These are phyloP conservation scores for Noctuana brunneofusca DNA, from an alignment of 2,888 invertebrate genomes.

Conservation along the genomic window DNA sequence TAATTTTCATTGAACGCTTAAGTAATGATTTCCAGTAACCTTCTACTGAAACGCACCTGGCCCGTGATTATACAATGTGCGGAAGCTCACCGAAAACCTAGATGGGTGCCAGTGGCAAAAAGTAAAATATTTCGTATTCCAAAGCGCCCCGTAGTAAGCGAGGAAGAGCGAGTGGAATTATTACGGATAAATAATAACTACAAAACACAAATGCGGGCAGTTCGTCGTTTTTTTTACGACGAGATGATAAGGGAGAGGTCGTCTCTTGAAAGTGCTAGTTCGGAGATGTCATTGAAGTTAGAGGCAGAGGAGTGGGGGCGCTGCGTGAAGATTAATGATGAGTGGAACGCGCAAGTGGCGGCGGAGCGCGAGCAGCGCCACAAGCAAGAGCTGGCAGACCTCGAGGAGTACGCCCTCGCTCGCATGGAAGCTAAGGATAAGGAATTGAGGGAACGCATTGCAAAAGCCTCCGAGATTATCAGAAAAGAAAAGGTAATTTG, in stretches of 20 bases:
- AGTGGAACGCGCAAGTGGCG: constrained; percentile 87
- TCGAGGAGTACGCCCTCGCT: constrained; percentile 72
- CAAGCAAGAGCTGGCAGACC: constrained; percentile 69
- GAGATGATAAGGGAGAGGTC: constrained; percentile 79
- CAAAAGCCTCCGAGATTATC: constrained; percentile 79
- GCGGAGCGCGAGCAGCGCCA: constrained; percentile 83
- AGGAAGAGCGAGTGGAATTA: constrained; percentile 86
- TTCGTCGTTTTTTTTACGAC: constrained; percentile 78
- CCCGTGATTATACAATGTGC: constrained; percentile 66
- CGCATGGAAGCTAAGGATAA: constrained; percentile 66
- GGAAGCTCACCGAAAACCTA: constrained; percentile 86
- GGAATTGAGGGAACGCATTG: constrained; percentile 56
- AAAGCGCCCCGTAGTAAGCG: constrained; percentile 79
- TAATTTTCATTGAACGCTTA: not conserved
- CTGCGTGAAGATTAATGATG: constrained; percentile 84
- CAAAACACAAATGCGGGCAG: constrained; percentile 83
- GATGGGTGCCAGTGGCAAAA: constrained; percentile 91
- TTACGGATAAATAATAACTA: constrained; percentile 87
- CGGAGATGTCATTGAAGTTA: constrained; percentile 79
- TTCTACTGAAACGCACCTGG: constrained; percentile 58
- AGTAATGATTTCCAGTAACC: constrained; percentile 49
- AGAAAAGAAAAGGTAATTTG: constrained; percentile 64
- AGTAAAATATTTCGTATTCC: constrained; percentile 90
- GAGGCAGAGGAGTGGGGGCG: constrained; percentile 85
- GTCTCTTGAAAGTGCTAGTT: constrained; percentile 76